These are phyloP conservation scores for Bellardia pandia DNA, from an alignment of 2,888 invertebrate genomes.

Conservation along the genomic window DNA sequence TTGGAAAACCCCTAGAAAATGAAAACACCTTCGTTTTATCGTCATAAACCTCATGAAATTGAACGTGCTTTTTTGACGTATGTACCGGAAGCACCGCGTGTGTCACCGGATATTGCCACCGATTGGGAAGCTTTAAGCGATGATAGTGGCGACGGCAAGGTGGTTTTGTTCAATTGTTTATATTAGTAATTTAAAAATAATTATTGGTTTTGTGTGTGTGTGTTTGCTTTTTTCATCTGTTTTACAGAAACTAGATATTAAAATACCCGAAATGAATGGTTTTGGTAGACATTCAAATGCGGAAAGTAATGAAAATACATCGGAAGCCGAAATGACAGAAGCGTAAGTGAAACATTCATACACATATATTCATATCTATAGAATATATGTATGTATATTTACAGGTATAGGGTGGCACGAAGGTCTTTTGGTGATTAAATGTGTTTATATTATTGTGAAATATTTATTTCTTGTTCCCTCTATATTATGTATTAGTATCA, in stretches of 20 bases:
- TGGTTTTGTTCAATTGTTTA: conserved; percentile 60
- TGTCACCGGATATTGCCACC: conserved; percentile 89
- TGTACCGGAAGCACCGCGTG: conserved; percentile 92
- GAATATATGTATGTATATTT: too few relatives aligned
- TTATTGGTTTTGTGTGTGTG: neutral
- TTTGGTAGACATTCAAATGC: conserved; percentile 76
- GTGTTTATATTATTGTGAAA: too few relatives aligned
- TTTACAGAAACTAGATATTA: conserved; percentile 79
- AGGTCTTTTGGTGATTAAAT: too few relatives aligned
- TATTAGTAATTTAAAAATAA: conserved; percentile 9
- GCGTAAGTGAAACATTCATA: conserved; percentile 77
- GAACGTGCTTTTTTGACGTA: conserved; percentile 89
- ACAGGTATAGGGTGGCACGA: too few relatives aligned
- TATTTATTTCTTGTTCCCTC: too few relatives aligned
- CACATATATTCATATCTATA: neutral
- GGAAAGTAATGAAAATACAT: conserved; percentile 82
- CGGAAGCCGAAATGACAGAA: conserved; percentile 81
- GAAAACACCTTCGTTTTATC: conserved; percentile 92
- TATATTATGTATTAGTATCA: too few relatives aligned
- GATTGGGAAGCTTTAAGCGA: conserved; percentile 85
- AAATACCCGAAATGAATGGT: conserved; percentile 79
- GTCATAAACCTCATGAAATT: conserved; percentile 90
- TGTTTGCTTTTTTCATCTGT: neutral
- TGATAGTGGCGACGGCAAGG: conserved; percentile 79
- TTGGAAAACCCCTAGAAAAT: conserved; percentile 87